A percentile compares a stretch with the other conserved stretches of the same genome.
Evolutionary conservation across 2,888 invertebrate genomes (phyloP).

Genomic region (Chymomyza procnemis): DNA sequence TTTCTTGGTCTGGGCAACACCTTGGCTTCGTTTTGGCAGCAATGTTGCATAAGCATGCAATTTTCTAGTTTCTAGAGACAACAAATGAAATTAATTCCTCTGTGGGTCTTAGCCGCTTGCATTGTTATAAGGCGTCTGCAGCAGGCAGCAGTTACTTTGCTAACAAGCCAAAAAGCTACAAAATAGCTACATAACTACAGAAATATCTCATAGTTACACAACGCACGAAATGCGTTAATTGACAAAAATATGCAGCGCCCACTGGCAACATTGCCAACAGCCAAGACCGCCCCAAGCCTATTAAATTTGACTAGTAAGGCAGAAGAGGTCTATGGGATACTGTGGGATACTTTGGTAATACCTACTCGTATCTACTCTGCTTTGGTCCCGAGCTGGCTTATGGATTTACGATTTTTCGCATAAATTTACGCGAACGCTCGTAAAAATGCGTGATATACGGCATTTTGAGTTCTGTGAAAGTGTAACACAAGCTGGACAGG

Average conservation of each 20-base stretch:
- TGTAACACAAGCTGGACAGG: conserved; percentile 50
- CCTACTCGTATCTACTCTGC: background rate
- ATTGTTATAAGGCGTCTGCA: conserved; percentile 44
- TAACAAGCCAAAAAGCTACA: conserved; percentile 51
- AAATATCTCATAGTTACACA: conserved; percentile 45
- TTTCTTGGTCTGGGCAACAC: conserved; percentile 32
- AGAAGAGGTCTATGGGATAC: background rate
- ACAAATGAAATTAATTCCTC: conserved; percentile 43
- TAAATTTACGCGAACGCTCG: conserved; percentile 72
- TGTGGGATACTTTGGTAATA: background rate
- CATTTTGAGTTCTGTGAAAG: conserved; percentile 74
- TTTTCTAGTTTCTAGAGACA: conserved; percentile 27
- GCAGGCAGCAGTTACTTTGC: conserved; percentile 21
- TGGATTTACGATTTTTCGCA: conserved; percentile 68
- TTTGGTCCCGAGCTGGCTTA: conserved; percentile 7
- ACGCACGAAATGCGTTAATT: conserved; percentile 73
- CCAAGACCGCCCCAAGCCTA: conserved; percentile 10
- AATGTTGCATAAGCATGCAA: conserved; percentile 48
- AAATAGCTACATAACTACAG: conserved; percentile 17
- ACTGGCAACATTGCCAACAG: conserved; percentile 44
- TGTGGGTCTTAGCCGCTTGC: conserved; percentile 27
- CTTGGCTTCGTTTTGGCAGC: conserved; percentile 54
- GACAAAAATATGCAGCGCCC: conserved; percentile 70
- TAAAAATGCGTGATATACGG: conserved; percentile 69
- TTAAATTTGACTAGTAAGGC: conserved; percentile 23